Evolutionary conservation across 2,888 invertebrate genomes (phyloP).

Genomic region (Ennomos fuscantarius): DNA sequence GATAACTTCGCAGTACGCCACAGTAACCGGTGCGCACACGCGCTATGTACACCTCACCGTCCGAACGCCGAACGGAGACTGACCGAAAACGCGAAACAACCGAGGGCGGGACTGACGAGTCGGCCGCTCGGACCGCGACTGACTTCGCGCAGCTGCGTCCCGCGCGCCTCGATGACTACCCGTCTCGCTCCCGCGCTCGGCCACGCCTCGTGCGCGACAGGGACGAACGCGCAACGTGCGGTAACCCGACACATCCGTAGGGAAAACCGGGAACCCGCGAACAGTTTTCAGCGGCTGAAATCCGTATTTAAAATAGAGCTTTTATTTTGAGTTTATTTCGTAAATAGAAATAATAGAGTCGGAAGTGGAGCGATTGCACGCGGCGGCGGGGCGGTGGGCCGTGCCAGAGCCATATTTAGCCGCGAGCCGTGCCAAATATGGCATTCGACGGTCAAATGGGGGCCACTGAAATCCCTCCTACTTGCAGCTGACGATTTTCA

Average conservation of each 20-base stretch:
- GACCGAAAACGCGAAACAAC: constrained; percentile 80
- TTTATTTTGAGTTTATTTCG: constrained; percentile 84
- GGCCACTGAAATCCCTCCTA: constrained; percentile 92
- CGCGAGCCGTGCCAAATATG: constrained; percentile 92
- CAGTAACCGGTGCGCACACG: constrained; percentile 84
- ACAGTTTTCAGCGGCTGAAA: constrained; percentile 80
- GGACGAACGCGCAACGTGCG: constrained; percentile 58
- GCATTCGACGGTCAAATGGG: constrained; percentile 91
- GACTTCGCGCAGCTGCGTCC: constrained; percentile 79
- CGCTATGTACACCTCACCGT: constrained; percentile 80
- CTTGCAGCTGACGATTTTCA: constrained; percentile 83
- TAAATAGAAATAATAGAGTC: constrained; percentile 85
- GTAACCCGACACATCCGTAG: constrained; percentile 85
- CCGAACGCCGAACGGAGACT: constrained; percentile 84
- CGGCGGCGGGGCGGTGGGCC: constrained; percentile 85
- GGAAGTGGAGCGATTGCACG: constrained; percentile 75
- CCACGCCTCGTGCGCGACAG: constrained; percentile 51
- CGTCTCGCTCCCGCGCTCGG: constrained; percentile 60
- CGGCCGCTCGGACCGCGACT: constrained; percentile 86
- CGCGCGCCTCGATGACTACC: constrained; percentile 79
- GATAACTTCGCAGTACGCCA: constrained; percentile 87
- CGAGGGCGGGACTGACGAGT: constrained; percentile 84
- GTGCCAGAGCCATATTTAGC: constrained; percentile 93
- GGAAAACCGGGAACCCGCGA: constrained; percentile 80
- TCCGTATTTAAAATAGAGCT: constrained; percentile 82